Evolutionary conservation across 2,888 invertebrate genomes (phyloP).

Genomic region (Dioctria rufipes): DNA sequence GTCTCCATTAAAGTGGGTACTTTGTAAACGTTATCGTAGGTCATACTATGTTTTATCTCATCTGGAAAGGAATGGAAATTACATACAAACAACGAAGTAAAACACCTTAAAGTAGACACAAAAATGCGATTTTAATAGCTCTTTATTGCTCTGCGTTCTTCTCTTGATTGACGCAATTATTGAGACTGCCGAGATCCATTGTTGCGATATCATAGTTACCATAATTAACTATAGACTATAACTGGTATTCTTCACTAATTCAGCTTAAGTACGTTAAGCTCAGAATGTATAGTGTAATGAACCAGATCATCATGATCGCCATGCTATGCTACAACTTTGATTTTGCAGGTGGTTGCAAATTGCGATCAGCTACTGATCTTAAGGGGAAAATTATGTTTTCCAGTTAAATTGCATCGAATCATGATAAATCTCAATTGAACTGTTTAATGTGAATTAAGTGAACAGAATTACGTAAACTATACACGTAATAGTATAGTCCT

Average conservation of each 20-base stretch:
- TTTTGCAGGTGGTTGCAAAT: no score
- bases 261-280: background rate
- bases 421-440: no score
- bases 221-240: background rate
- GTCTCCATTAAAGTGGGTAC: background rate
- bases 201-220: background rate
- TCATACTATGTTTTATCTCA: background rate
- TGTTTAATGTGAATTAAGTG: no score
- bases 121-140: conserved; percentile 13
- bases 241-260: background rate
- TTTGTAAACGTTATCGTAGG: background rate
- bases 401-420: no score
- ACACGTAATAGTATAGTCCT: no score
- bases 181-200: background rate
- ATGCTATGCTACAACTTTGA: no score
- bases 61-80: background rate
- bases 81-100: background rate
- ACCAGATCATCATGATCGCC: no score
- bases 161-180: conserved; percentile 13
- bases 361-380: no score
- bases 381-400: no score
- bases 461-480: no score
- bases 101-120: conserved; percentile 5
- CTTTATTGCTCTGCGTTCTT: background rate
- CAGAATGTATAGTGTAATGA: background rate